Evolutionary conservation across 2,888 invertebrate species (phyloP), one percentile per base, ranked within the genome.

Genomic region (Sicus ferrugineus): DNA sequence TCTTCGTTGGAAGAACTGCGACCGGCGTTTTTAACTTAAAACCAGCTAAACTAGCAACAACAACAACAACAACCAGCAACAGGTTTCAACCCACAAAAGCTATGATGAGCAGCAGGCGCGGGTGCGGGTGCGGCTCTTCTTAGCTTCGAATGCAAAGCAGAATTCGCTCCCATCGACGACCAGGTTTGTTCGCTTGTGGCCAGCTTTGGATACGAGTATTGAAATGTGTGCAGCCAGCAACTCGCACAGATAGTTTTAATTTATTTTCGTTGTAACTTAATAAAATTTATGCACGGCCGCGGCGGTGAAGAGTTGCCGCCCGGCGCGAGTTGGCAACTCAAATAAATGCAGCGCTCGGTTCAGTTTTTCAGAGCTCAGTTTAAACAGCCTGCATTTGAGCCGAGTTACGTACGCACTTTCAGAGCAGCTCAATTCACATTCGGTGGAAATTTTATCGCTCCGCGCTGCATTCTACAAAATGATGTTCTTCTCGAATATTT

Each of bases 81-180:
- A 63, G 63, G 63, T 63, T 63, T 48, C n/a, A 59, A 23, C 31
- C 62, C 28, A 63, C 63, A 63, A 63, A 63, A 46, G 48, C 42
- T 19, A 28, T n/a, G 16, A 28, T n/a, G 14, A 30, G 46, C 63
- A 21, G 30, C 30, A 23, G 23, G 23, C 59, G 59, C 34, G 19
- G n/a, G n/a, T 11, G 38, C 38, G 50, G 21, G 50, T 21, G n/a
- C 56, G 16, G 30, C n/a, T 14, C 21, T 31, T 34, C 21, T 34
- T 11, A 5, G 9, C 19, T 21, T 34, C 26, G 34, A 59, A 59
- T 59, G 59, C 59, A 59, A 59, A 59, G 34, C 59, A 38, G 31
- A 38, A n/a, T 9, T 50, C 50, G 50, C 9, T 56, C 34, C 59
- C 34, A 9, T 21, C 9, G 7, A 19, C 19, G 34, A 34, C 59